Percentiles rank a stretch among this genome's conserved stretches.
Evolutionary conservation across 2,113 vertebrate species (phyloP).

Genomic region (Gyps fulvus): DNA sequence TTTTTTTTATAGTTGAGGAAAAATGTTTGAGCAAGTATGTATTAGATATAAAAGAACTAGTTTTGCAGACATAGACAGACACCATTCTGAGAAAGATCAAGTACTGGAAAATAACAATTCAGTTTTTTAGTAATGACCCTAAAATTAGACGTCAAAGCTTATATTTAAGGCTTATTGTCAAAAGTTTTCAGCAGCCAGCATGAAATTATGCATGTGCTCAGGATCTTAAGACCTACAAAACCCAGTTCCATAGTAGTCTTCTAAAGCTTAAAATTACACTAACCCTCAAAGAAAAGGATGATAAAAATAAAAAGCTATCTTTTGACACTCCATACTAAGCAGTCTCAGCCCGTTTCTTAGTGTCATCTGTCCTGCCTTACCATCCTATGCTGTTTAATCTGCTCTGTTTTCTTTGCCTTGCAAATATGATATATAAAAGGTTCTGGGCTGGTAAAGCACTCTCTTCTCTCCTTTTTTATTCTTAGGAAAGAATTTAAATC

Average conservation of each 20-base stretch:
- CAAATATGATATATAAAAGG: background rate
- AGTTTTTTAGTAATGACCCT: background rate
- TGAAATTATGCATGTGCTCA: background rate
- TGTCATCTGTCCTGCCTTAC: background rate
- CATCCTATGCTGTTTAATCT: background rate
- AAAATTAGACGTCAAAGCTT: background rate
- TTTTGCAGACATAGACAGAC: background rate
- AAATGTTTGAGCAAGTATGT: background rate
- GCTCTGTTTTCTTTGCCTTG: background rate
- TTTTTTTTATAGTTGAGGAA: background rate
- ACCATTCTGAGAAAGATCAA: background rate
- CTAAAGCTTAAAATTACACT: background rate
- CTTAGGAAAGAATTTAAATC: background rate
- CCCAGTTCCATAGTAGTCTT: background rate
- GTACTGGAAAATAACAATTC: background rate
- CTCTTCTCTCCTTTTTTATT: background rate
- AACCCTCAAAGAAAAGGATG: background rate
- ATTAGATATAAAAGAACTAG: background rate
- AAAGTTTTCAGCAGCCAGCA: background rate
- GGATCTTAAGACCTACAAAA: background rate
- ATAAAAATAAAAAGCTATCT: background rate
- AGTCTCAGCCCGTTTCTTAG: background rate
- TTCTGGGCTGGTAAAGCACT: background rate
- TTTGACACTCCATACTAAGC: background rate
- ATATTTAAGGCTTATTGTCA: background rate